These are phyloP conservation scores for Lytechinus pictus DNA, from an alignment of 35 echinoderm and acorn worm species.

Conservation along the genomic window DNA sequence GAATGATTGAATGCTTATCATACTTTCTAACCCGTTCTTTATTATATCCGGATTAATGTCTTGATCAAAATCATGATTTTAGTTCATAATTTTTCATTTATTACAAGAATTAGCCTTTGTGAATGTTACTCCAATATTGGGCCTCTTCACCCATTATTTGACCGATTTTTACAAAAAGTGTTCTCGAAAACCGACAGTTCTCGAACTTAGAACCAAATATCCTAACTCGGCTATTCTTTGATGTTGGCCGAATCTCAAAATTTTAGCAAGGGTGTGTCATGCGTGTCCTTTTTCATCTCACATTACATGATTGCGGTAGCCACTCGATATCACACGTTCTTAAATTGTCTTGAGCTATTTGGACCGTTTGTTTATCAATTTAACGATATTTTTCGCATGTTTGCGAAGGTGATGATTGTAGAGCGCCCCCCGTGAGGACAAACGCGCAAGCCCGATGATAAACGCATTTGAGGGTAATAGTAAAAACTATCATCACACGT, in stretches of 20 bases:
- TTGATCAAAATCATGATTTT: too few species aligned
- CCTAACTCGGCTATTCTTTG: background rate
- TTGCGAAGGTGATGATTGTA: conserved; percentile 38
- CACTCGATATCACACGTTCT: background rate
- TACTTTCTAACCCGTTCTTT: too few species aligned
- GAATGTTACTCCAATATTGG: background rate
- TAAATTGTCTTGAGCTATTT: background rate
- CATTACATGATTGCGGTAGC: background rate
- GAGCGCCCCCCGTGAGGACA: background rate
- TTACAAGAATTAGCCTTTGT: too few species aligned
- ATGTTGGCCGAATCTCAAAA: background rate
- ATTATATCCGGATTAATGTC: too few species aligned
- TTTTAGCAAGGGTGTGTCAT: background rate
- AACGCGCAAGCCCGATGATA: background rate
- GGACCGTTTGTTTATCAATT: conserved; percentile 47
- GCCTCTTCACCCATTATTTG: background rate
- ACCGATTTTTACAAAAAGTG: background rate
- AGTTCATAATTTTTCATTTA: too few species aligned
- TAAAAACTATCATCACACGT: background rate
- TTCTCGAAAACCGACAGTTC: background rate
- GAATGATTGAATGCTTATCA: too few species aligned
- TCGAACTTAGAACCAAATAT: background rate
- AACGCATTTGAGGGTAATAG: background rate
- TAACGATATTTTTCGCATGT: conserved; percentile 43
- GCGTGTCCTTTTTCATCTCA: background rate